Conservation (phyloP, 1,140 invertebrate species). For the Eriosoma lanigerum region DNA sequence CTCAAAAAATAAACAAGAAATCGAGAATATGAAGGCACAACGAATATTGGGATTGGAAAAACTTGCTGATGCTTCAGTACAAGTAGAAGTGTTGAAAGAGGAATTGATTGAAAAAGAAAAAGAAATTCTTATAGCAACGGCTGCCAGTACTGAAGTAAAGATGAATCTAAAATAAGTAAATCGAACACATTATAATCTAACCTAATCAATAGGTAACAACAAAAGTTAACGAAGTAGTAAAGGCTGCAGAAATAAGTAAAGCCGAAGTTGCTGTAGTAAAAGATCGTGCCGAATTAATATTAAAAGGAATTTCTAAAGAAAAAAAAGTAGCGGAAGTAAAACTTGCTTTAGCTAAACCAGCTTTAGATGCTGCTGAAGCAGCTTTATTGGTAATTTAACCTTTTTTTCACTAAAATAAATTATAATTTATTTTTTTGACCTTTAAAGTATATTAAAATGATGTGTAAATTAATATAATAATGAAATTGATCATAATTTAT, state of each 20-base stretch:
- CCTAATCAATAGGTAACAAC: conserved; percentile 64
- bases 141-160: conserved; percentile 77
- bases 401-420: too few species aligned
- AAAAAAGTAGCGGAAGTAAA: conserved; percentile 90
- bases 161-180: neutral
- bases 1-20: conserved; percentile 79
- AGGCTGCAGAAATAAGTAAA: conserved; percentile 92
- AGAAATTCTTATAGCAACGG: conserved; percentile 82
- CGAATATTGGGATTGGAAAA: conserved; percentile 91
- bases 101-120: conserved; percentile 92
- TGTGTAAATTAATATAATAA: neutral
- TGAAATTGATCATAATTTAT: neutral
- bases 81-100: conserved; percentile 85
- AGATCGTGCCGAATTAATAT: conserved; percentile 89
- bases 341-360: conserved; percentile 86
- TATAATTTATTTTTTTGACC: too few species aligned
- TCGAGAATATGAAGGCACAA: conserved; percentile 82
- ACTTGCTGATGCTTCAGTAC: conserved; percentile 88
- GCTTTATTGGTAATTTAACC: conserved; percentile 66
- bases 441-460: neutral
- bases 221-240: conserved; percentile 88
- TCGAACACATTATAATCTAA: neutral
- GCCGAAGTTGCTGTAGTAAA: conserved; percentile 84
- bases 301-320: conserved; percentile 86
- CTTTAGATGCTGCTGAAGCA: conserved; percentile 89